phyloP scores from a whole-genome alignment of 1,140 invertebrate species.

The Varroa destructor region DNA sequence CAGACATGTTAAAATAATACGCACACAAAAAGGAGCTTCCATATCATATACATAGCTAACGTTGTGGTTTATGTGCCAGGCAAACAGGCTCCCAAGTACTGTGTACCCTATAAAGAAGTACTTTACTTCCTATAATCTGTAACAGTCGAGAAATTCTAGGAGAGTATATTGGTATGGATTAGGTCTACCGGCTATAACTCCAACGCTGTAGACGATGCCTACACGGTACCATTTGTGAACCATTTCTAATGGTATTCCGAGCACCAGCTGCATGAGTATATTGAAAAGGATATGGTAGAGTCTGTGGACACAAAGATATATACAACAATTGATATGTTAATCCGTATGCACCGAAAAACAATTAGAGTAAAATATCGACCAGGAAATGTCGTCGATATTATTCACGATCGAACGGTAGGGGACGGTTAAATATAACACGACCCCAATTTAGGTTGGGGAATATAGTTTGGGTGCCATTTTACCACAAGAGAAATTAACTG shows the following conservation, averaged over 20 bases:
- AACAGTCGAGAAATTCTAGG: too few species aligned
- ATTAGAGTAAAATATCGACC: slow-evolving; percentile 22
- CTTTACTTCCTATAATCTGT: too few species aligned
- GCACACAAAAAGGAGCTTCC: not conserved
- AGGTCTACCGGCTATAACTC: slow-evolving; percentile 57
- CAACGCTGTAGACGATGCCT: slow-evolving; percentile 56
- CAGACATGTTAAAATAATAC: not conserved
- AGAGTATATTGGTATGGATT: too few species aligned
- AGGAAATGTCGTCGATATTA: slow-evolving; percentile 26
- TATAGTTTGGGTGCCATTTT: too few species aligned
- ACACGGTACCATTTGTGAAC: slow-evolving; percentile 88
- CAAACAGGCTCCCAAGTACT: too few species aligned
- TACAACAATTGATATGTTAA: slow-evolving; percentile 6
- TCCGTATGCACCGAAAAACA: slow-evolving; percentile 10
- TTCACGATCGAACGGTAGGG: too few species aligned
- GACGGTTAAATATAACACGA: too few species aligned
- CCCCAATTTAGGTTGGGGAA: too few species aligned
- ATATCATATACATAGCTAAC: not conserved
- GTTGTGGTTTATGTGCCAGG: too few species aligned
- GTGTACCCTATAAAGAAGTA: too few species aligned
- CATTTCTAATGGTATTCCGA: slow-evolving; percentile 85
- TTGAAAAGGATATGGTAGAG: slow-evolving; percentile 77
- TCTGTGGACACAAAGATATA: slow-evolving; percentile 40
- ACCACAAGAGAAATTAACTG: too few species aligned
- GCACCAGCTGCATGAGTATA: slow-evolving; percentile 72